Evolutionary conservation across 2,888 invertebrate species (phyloP).

Genomic region (Nomada lathburiana): DNA sequence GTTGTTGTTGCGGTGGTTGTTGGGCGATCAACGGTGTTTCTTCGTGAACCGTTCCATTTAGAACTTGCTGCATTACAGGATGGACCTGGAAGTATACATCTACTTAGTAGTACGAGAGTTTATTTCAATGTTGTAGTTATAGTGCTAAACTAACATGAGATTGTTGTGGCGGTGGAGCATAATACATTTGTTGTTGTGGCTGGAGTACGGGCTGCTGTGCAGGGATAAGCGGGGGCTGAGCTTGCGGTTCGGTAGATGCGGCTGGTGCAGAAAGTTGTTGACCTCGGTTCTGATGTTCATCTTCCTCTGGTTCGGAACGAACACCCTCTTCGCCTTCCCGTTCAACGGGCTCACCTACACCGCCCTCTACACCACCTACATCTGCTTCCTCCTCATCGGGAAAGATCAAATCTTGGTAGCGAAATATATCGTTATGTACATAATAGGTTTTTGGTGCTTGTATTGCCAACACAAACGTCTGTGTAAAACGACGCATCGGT

Average conservation of each 20-base stretch:
- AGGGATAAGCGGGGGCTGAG: constrained; percentile 74
- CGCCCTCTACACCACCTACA: constrained; percentile 76
- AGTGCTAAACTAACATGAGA: constrained; percentile 70
- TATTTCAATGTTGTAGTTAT: neutral
- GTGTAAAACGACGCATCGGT: constrained; percentile 98
- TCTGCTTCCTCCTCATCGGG: constrained; percentile 82
- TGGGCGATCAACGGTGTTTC: constrained; percentile 80
- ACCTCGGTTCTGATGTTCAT: constrained; percentile 83
- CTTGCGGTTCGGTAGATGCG: constrained; percentile 73
- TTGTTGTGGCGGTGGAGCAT: constrained; percentile 74
- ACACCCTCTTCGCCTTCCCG: constrained; percentile 87
- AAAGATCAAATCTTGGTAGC: constrained; percentile 91
- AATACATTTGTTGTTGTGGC: constrained; percentile 75
- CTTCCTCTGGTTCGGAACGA: constrained; percentile 89
- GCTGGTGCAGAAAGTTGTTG: constrained; percentile 75
- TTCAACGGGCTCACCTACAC: constrained; percentile 76
- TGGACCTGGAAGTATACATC: constrained; percentile 74
- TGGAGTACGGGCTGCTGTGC: constrained; percentile 75
- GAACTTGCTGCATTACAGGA: constrained; percentile 80
- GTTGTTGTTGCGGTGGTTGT: constrained; percentile 76
- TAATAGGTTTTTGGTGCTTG: constrained; percentile 99
- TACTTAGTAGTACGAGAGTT: neutral
- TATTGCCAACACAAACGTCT: constrained; percentile 98
- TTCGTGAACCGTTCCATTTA: constrained; percentile 83
- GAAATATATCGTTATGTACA: constrained; percentile 99